Conservation (phyloP, 2,888 invertebrate species). For the Hypercompe scribonia region DNA sequence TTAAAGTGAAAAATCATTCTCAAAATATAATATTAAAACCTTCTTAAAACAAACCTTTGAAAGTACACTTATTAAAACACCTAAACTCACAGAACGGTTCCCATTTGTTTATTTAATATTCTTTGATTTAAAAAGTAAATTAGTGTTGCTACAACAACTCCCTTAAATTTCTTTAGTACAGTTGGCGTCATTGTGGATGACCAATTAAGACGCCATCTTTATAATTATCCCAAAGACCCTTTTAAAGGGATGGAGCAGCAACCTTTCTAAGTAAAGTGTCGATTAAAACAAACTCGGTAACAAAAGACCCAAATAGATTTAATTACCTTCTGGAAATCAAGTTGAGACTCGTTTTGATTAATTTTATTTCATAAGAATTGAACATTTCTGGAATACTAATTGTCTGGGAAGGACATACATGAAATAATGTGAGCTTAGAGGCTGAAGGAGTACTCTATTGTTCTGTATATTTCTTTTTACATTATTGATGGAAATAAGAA, state of each 20-base stretch:
- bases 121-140: neutral
- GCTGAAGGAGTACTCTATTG: too few relatives aligned
- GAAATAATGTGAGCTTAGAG: too few relatives aligned
- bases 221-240: constrained; percentile 23
- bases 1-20: too few relatives aligned
- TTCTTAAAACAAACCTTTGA: too few relatives aligned
- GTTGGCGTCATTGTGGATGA: constrained; percentile 7
- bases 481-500: too few relatives aligned
- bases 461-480: too few relatives aligned
- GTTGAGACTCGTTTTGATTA: neutral
- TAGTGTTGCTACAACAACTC: neutral
- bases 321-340: neutral
- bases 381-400: too few relatives aligned
- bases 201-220: constrained; percentile 30
- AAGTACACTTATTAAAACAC: too few relatives aligned
- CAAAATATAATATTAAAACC: too few relatives aligned
- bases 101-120: too few relatives aligned
- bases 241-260: neutral
- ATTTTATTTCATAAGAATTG: neutral
- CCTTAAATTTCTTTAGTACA: constrained; percentile 7
- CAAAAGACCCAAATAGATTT: neutral
- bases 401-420: too few relatives aligned
- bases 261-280: constrained; percentile 10
- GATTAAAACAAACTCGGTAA: neutral
- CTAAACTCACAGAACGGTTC: too few relatives aligned